Evolutionary conservation across 2,888 invertebrate genomes (phyloP).

Genomic region (Mechanitis messenoides): DNA sequence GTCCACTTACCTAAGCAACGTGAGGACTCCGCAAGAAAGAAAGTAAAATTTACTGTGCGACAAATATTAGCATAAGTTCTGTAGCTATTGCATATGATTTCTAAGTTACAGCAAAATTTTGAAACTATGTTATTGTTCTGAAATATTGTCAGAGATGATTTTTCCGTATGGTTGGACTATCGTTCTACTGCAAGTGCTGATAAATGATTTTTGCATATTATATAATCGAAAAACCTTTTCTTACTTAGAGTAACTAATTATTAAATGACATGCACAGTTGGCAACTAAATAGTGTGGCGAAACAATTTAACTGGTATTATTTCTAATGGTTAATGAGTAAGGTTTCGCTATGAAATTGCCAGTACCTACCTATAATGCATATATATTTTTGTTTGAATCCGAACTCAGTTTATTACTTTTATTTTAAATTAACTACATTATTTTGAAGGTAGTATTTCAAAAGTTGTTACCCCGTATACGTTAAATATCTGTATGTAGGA

Average conservation of each 20-base stretch:
- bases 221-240: slow-evolving; percentile 6
- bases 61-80: slow-evolving; percentile 53
- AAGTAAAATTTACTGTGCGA: slow-evolving; percentile 75
- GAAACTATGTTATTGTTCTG: slow-evolving; percentile 36
- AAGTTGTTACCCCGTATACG: too few species aligned
- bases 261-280: slow-evolving; percentile 57
- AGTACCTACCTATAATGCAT: slow-evolving; percentile 58
- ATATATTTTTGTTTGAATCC: slow-evolving; percentile 24
- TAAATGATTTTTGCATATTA: slow-evolving; percentile 20
- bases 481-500: too few species aligned
- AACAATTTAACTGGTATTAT: slow-evolving; percentile 52
- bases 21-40: slow-evolving; percentile 77
- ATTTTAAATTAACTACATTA: too few species aligned
- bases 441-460: too few species aligned
- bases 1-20: slow-evolving; percentile 75
- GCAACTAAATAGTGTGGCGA: slow-evolving; percentile 68
- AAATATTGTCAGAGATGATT: slow-evolving; percentile 26
- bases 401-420: neutral
- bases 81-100: slow-evolving; percentile 50
- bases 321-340: slow-evolving; percentile 67
- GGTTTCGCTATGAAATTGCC: slow-evolving; percentile 76
- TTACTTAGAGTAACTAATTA: slow-evolving; percentile 20
- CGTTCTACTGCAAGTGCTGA: slow-evolving; percentile 24
- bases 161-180: slow-evolving; percentile 27
- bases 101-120: slow-evolving; percentile 1